A percentile compares a stretch with the other conserved stretches of the same genome.
phyloP scores from a whole-genome alignment of 2,113 vertebrate species.

The Phaethon lepturus region DNA sequence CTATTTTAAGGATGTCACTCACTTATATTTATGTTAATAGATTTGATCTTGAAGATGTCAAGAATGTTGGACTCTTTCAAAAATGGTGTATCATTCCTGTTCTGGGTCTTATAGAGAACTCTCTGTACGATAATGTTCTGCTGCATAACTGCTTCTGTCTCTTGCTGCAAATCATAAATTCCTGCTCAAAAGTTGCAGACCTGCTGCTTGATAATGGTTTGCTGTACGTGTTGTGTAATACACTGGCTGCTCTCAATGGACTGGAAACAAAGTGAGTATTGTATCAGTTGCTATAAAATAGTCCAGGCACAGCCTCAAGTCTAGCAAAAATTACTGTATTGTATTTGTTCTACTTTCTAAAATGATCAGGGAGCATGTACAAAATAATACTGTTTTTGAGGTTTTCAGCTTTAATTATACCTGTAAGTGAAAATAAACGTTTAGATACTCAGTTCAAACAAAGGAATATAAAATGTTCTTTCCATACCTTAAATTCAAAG shows the following conservation, averaged over 20 bases:
- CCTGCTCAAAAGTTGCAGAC: slow-evolving; percentile 95
- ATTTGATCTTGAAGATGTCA: slow-evolving; percentile 92
- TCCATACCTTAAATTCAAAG: not conserved
- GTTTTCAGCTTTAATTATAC: not conserved
- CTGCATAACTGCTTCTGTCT: slow-evolving; percentile 91
- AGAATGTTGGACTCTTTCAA: slow-evolving; percentile 88
- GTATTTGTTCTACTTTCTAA: not conserved
- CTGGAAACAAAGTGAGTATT: slow-evolving; percentile 89
- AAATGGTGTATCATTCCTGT: slow-evolving; percentile 93
- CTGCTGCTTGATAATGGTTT: slow-evolving; percentile 95
- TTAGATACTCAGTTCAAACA: not conserved
- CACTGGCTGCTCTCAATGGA: slow-evolving; percentile 91
- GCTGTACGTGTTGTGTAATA: slow-evolving; percentile 95
- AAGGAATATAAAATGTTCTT: not conserved
- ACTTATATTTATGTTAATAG: slow-evolving; percentile 68
- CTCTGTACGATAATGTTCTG: slow-evolving; percentile 89
- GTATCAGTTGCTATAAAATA: not conserved
- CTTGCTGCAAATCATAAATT: slow-evolving; percentile 92
- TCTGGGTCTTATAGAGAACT: slow-evolving; percentile 94
- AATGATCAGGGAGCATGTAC: not conserved
- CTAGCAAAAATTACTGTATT: not conserved
- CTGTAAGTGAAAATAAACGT: not conserved
- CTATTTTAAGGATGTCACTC: not conserved
- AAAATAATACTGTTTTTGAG: not conserved
- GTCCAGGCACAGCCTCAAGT: not conserved